Conservation (phyloP, 1,140 invertebrate genomes). For the Eciton burchellii region DNA sequence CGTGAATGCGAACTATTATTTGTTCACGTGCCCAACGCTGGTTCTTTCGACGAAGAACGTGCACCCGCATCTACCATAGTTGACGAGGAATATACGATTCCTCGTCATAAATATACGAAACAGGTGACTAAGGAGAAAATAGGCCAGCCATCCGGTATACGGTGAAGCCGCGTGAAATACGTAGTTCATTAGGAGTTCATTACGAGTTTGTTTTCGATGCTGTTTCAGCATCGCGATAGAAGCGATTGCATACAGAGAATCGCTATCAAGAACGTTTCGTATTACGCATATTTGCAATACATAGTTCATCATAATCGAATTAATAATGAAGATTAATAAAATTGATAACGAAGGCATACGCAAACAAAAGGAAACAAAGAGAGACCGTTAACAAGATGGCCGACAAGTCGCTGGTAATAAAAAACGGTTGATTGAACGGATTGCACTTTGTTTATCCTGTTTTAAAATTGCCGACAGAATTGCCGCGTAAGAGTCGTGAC, state of each 20-base stretch:
- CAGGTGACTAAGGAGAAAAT: background rate
- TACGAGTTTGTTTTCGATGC: background rate
- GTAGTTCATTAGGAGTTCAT: background rate
- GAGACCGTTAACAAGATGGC: too few species aligned
- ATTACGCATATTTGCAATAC: background rate
- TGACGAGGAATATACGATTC: background rate
- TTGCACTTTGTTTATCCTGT: too few species aligned
- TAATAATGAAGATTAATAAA: too few species aligned
- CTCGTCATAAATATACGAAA: background rate
- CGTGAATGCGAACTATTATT: constrained; percentile 9
- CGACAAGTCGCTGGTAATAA: too few species aligned
- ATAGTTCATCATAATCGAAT: too few species aligned
- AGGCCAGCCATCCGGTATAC: background rate
- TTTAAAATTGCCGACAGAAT: too few species aligned
- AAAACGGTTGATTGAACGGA: too few species aligned
- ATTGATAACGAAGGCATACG: too few species aligned
- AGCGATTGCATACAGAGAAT: background rate
- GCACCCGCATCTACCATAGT: background rate
- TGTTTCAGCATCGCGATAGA: background rate
- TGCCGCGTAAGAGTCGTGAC: too few species aligned
- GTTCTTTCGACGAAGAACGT: background rate
- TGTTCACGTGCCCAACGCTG: constrained; percentile 42
- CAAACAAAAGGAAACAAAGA: too few species aligned
- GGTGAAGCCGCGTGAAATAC: too few species aligned
- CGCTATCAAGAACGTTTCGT: background rate